Evolutionary conservation across 2,797 vertebrate species (phyloP).

Genomic region (Cyclura pinguis): DNA sequence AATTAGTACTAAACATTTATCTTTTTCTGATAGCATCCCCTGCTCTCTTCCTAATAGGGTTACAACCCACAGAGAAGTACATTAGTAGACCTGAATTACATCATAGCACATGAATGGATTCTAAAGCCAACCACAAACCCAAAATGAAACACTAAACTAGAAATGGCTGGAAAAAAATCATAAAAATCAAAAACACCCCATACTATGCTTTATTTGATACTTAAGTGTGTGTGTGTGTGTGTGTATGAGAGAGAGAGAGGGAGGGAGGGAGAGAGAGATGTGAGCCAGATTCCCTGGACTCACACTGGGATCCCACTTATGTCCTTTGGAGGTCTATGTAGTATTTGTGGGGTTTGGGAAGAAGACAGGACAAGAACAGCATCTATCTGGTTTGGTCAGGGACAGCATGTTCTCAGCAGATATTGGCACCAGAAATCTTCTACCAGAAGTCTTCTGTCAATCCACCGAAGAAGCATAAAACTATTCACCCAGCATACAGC

Average conservation of each 20-base stretch:
- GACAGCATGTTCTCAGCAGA: too few relatives aligned
- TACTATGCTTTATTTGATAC: neutral
- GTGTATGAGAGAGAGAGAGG: too few relatives aligned
- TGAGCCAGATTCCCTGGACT: too few relatives aligned
- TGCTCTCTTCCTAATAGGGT: constrained; percentile 10
- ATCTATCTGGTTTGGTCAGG: too few relatives aligned
- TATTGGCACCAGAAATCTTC: too few relatives aligned
- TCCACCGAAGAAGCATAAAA: too few relatives aligned
- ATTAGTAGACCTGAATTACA: constrained; percentile 37
- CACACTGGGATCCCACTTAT: too few relatives aligned
- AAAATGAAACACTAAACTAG: neutral
- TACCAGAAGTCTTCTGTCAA: too few relatives aligned
- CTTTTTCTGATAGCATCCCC: neutral
- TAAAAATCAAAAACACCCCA: neutral
- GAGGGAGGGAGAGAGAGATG: accelerated
- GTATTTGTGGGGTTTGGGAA: too few relatives aligned
- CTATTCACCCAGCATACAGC: too few relatives aligned
- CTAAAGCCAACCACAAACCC: constrained; percentile 19
- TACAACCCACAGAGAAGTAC: neutral
- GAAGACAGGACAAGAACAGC: too few relatives aligned
- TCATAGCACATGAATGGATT: constrained; percentile 24
- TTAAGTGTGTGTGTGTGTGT: constrained; percentile 3
- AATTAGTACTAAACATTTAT: constrained; percentile 37
- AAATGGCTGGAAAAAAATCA: neutral
- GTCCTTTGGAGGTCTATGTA: too few relatives aligned